Evolutionary conservation across 92 coral and sea anemone species (phyloP).

Genomic region (Pocillopora grandis): DNA sequence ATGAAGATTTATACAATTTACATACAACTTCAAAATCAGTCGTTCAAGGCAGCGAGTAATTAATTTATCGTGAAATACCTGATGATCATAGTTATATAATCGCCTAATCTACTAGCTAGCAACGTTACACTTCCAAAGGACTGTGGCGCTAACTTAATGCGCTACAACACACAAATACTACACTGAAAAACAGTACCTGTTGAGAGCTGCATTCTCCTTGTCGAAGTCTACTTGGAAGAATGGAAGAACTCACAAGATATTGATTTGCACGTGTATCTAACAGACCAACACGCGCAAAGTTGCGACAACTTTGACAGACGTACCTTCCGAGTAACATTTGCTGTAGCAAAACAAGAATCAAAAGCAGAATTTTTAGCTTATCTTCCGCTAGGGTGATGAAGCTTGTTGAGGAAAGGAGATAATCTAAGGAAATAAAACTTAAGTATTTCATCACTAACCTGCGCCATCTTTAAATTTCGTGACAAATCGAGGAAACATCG

Average conservation of each 20-base stretch:
- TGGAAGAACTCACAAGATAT: constrained; percentile 1
- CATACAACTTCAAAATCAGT: not conserved
- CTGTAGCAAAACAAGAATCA: not conserved
- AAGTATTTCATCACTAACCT: constrained; percentile 68
- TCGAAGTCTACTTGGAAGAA: constrained; percentile 24
- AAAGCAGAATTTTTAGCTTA: not conserved
- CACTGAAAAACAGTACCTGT: constrained; percentile 44
- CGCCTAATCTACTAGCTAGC: not conserved
- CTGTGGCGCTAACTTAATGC: not conserved
- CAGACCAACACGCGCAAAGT: constrained; percentile 58
- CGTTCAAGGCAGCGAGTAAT: not conserved
- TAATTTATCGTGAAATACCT: not conserved
- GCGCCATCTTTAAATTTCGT: constrained; percentile 82
- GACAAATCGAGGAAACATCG: not conserved
- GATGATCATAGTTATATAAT: not conserved
- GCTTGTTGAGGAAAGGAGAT: not conserved
- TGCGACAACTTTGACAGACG: constrained; percentile 75
- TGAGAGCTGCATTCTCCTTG: constrained; percentile 39
- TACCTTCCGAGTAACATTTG: constrained; percentile 76
- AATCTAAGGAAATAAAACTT: constrained; percentile 21
- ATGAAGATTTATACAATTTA: not conserved
- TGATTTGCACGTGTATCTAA: constrained; percentile 68
- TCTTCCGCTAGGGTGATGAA: not conserved
- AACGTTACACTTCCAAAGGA: not conserved
- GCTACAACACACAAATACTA: not conserved